phyloP scores from a whole-genome alignment of 2,797 vertebrate genomes.

The Denticeps clupeoides region DNA sequence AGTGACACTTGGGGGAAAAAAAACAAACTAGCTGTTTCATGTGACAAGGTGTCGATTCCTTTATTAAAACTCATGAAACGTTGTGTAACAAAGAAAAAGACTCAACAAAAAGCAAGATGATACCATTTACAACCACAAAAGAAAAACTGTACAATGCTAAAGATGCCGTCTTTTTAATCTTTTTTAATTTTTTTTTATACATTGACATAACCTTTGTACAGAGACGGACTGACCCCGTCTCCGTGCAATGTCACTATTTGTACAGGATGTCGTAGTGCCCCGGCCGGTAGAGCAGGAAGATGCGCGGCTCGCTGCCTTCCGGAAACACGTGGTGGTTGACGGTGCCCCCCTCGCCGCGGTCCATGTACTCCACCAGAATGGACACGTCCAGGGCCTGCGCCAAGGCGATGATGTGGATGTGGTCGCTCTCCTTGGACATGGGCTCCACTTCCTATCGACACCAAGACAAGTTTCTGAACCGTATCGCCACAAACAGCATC shows the following conservation, averaged over 20 bases:
- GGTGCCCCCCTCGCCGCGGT: constrained; percentile 81
- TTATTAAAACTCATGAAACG: constrained; percentile 83
- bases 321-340: constrained; percentile 90
- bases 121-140: constrained; percentile 87
- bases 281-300: constrained; percentile 89
- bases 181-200: constrained; percentile 40
- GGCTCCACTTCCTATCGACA: constrained; percentile 96
- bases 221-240: too few relatives aligned
- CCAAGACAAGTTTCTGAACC: too few relatives aligned
- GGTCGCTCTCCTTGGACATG: constrained; percentile 93
- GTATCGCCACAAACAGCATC: too few relatives aligned
- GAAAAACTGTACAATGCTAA: constrained; percentile 75
- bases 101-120: constrained; percentile 62
- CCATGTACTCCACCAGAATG: constrained; percentile 95
- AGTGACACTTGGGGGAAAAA: not conserved
- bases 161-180: constrained; percentile 41
- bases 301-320: constrained; percentile 80
- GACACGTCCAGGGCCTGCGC: constrained; percentile 81
- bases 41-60: constrained; percentile 66
- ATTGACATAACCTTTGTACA: too few relatives aligned
- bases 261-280: constrained; percentile 96
- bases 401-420: constrained; percentile 94
- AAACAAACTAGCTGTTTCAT: not conserved
- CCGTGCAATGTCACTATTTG: constrained; percentile 71
- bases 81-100: constrained; percentile 69